Evolutionary conservation across 2,797 vertebrate species (phyloP).

Genomic region (Propithecus perrieri): DNA sequence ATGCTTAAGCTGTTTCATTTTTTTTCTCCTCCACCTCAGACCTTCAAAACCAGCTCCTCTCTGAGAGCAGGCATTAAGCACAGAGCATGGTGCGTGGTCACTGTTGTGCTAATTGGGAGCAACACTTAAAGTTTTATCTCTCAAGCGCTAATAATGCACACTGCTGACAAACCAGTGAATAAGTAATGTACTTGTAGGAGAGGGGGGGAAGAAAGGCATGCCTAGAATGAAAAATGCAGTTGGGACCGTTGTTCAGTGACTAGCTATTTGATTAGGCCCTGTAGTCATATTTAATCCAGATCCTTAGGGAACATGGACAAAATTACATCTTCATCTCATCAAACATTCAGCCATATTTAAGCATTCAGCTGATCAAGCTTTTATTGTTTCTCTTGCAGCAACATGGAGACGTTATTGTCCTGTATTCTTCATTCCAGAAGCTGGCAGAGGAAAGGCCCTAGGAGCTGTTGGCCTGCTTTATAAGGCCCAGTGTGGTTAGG

Average conservation of each 20-base stretch:
- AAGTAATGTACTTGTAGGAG: slow-evolving; percentile 89
- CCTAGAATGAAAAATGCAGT: slow-evolving; percentile 93
- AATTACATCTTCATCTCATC: slow-evolving; percentile 97
- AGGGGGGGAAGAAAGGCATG: slow-evolving; percentile 84
- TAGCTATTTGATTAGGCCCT: slow-evolving; percentile 91
- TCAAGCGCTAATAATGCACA: slow-evolving; percentile 98
- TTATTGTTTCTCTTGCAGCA: slow-evolving; percentile 90
- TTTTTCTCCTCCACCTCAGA: slow-evolving; percentile 93
- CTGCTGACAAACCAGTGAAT: slow-evolving; percentile 95
- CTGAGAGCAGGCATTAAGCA: slow-evolving; percentile 95
- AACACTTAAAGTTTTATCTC: slow-evolving; percentile 99
- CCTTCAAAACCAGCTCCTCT: slow-evolving; percentile 96
- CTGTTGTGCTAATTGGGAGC: slow-evolving; percentile 99
- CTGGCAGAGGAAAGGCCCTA: slow-evolving; percentile 78
- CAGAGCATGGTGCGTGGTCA: slow-evolving; percentile 96
- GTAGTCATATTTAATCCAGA: slow-evolving; percentile 94
- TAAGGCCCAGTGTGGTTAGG: not conserved
- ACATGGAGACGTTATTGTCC: slow-evolving; percentile 85
- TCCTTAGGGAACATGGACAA: slow-evolving; percentile 91
- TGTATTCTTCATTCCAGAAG: slow-evolving; percentile 80
- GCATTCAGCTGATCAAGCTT: slow-evolving; percentile 92
- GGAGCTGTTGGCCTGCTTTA: not conserved
- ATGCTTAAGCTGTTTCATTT: slow-evolving; percentile 99
- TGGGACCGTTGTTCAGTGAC: slow-evolving; percentile 90
- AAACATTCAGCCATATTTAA: slow-evolving; percentile 94